Percentiles rank a stretch among this genome's conserved stretches.
Conservation (phyloP, 2,797 vertebrate genomes). For the Picus viridis region DNA sequence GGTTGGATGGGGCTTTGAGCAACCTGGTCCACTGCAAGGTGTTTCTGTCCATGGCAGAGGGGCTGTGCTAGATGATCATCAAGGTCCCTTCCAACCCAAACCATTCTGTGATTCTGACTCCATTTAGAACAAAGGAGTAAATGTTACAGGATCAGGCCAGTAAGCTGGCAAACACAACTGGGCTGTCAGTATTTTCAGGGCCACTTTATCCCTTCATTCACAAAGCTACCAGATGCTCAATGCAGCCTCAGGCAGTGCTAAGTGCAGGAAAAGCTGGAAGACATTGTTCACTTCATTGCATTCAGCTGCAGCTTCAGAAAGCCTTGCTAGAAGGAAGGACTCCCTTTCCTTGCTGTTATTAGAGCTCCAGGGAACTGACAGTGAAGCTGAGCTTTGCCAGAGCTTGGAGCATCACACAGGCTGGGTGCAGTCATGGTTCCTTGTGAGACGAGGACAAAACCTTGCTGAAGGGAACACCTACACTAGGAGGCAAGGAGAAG, state of each 20-base stretch:
- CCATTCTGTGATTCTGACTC: neutral
- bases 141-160: neutral
- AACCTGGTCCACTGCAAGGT: neutral
- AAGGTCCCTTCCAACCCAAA: neutral
- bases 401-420: rapidly evolving
- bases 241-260: neutral
- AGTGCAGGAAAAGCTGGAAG: neutral
- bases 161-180: neutral
- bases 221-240: neutral
- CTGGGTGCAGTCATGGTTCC: rapidly evolving
- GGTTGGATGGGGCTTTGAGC: neutral
- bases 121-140: neutral
- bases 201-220: neutral
- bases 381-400: neutral
- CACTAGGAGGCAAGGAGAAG: neutral
- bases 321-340: neutral
- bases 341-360: neutral
- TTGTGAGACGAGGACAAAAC: neutral
- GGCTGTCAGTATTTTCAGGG: neutral
- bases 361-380: neutral
- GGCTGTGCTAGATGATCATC: neutral
- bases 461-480: rapidly evolving
- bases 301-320: neutral
- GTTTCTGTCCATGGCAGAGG: neutral
- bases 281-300: neutral